Evolutionary conservation across 92 coral and sea anemone species (phyloP).

Genomic region (Galaxea fascicularis): DNA sequence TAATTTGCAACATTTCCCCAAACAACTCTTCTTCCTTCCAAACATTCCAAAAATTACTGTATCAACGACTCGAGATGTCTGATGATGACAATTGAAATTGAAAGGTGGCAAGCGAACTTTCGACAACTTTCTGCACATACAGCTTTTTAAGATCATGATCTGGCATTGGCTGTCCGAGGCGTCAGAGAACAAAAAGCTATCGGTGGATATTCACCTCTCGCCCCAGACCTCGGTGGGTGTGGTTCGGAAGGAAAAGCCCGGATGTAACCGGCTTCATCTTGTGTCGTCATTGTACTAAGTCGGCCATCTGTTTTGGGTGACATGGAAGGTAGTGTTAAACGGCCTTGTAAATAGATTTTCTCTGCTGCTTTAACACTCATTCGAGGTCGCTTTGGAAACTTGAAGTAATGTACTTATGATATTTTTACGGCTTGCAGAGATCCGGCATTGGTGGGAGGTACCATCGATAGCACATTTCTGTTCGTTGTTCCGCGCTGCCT

Average conservation of each 20-base stretch:
- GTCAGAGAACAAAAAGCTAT: no score
- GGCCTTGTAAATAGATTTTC: constrained; percentile 59
- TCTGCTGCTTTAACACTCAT: constrained; percentile 28
- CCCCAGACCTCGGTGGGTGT: constrained; percentile 53
- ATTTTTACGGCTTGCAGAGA: constrained; percentile 86
- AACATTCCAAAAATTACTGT: no score
- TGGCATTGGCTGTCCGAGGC: no score
- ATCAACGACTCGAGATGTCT: no score
- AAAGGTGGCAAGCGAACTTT: no score
- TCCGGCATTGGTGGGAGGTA: constrained; percentile 99
- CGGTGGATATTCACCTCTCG: constrained; percentile 5
- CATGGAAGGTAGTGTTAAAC: constrained; percentile 93
- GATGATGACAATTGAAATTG: no score
- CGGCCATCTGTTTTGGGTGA: constrained; percentile 98
- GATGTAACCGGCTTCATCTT: constrained; percentile 77
- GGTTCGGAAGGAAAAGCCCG: constrained; percentile 68
- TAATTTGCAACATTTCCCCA: no score
- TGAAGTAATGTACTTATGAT: constrained; percentile 63
- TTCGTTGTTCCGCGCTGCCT: constrained; percentile 98
- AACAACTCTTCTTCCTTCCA: no score
- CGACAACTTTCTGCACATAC: no score
- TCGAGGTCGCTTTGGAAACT: constrained; percentile 54
- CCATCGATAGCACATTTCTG: constrained; percentile 99
- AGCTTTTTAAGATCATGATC: no score
- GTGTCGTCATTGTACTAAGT: constrained; percentile 97